Conservation (phyloP, 2,113 vertebrate genomes). For the Lepidothrix coronata region DNA sequence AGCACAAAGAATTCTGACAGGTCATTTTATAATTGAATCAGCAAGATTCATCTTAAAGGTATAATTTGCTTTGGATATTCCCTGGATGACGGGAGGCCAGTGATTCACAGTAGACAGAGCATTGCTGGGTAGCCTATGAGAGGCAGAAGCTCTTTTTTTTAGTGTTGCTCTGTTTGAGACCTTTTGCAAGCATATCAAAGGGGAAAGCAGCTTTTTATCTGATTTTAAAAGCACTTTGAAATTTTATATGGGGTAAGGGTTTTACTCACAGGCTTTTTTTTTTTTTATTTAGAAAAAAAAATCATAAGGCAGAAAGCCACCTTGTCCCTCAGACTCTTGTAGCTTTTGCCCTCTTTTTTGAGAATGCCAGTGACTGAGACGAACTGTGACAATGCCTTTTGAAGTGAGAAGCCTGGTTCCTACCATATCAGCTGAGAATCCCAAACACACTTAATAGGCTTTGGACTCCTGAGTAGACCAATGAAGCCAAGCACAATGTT, state of each 20-base stretch:
- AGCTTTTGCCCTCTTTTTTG: background rate
- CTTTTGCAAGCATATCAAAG: background rate
- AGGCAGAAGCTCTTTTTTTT: background rate
- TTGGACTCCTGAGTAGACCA: background rate
- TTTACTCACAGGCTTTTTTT: background rate
- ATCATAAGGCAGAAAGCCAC: background rate
- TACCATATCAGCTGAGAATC: background rate
- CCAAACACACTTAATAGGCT: background rate
- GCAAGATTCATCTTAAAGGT: background rate
- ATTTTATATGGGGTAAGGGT: background rate
- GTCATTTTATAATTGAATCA: background rate
- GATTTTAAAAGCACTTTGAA: background rate
- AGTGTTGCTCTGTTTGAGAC: background rate
- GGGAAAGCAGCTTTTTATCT: background rate
- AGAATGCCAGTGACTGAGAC: background rate
- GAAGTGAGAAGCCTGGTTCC: background rate
- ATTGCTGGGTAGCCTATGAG: background rate
- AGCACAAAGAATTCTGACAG: background rate
- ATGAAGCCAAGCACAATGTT: conserved; percentile 37
- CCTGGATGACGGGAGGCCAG: background rate
- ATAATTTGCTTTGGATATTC: background rate
- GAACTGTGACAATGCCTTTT: background rate
- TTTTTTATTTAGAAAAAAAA: background rate
- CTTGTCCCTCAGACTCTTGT: background rate
- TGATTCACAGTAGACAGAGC: background rate